Conservation (phyloP, 2,888 invertebrate species). For the Apotomis betuletana region DNA sequence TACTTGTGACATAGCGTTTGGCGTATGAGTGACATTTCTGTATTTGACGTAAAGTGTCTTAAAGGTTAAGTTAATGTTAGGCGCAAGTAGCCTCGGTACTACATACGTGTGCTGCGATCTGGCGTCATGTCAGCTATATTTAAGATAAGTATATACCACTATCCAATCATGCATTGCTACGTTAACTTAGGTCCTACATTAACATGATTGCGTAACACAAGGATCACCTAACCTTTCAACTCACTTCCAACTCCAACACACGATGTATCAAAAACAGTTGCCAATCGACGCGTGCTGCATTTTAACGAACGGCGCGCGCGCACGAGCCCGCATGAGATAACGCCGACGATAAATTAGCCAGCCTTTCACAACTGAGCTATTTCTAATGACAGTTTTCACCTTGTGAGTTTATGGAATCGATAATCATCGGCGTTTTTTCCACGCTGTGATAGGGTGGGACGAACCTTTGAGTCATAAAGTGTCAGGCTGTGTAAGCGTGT, state of each 20-base stretch:
- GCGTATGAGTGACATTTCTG: no score
- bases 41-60: no score
- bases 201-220: neutral
- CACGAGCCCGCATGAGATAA: constrained; percentile 81
- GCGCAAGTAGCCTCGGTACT: no score
- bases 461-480: constrained; percentile 24
- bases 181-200: no score
- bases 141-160: no score
- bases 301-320: constrained; percentile 68
- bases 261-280: constrained; percentile 57
- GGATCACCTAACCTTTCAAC: neutral
- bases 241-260: constrained; percentile 5
- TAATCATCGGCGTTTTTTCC: constrained; percentile 43
- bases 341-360: constrained; percentile 77
- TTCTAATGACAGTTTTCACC: constrained; percentile 72
- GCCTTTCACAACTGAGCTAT: constrained; percentile 76
- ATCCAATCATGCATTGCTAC: no score
- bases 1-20: no score
- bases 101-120: no score
- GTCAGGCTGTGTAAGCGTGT: constrained; percentile 1
- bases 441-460: constrained; percentile 19
- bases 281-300: constrained; percentile 73
- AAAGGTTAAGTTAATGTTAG: no score
- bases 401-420: constrained; percentile 64
- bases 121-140: no score